These are phyloP conservation scores for Cryptomyrus ogoouensis DNA, from an alignment of 2,113 vertebrate species.

Conservation along the genomic window DNA sequence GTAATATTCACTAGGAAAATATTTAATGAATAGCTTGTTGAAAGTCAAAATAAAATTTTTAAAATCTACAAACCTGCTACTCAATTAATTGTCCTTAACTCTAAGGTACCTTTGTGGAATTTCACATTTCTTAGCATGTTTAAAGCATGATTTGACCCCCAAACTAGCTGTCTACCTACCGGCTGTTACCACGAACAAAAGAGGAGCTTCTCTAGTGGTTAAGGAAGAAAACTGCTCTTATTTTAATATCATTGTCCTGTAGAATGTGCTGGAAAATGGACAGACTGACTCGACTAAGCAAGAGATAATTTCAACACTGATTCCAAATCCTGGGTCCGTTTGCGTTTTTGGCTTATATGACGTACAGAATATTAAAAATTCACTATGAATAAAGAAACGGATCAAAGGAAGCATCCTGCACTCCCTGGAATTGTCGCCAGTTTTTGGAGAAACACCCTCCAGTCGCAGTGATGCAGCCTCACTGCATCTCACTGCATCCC, in stretches of 20 bases:
- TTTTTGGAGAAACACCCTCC: background rate
- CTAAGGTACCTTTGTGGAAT: background rate
- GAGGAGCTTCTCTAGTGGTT: background rate
- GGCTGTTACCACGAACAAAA: background rate
- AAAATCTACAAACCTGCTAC: background rate
- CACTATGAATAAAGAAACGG: background rate
- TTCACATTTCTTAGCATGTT: background rate
- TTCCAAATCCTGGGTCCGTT: background rate
- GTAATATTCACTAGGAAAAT: background rate
- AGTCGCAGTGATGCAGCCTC: background rate
- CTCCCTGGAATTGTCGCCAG: background rate
- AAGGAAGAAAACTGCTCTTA: background rate
- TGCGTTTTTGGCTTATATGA: background rate
- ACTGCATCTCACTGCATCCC: background rate
- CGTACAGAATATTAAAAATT: background rate
- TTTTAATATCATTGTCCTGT: background rate
- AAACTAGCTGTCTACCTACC: background rate
- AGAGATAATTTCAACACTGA: background rate
- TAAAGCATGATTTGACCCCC: background rate
- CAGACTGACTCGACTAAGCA: background rate
- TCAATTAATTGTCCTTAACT: background rate
- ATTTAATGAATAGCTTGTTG: background rate
- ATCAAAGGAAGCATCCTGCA: background rate
- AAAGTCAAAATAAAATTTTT: background rate
- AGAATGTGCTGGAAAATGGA: background rate